Percentiles rank a stretch among this genome's conserved stretches.
Conservation (phyloP, 2,113 vertebrate genomes). For the Phalacrocorax pelagicus region DNA sequence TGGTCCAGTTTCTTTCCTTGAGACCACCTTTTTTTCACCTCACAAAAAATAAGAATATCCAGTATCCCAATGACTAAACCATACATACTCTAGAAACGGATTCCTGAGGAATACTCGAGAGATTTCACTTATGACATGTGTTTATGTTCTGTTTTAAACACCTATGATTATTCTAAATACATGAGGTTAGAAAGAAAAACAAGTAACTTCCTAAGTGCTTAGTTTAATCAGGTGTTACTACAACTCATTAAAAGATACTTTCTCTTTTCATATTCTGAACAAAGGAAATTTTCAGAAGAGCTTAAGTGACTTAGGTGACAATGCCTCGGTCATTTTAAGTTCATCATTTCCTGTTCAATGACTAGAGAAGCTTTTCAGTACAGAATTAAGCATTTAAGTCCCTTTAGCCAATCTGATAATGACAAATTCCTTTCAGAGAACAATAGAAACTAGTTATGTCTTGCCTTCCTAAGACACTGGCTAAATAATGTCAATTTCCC, state of each 20-base stretch:
- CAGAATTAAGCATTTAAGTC: background rate
- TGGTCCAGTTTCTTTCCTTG: background rate
- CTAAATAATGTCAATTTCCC: background rate
- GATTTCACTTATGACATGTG: background rate
- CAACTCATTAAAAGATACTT: background rate
- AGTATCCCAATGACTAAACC: background rate
- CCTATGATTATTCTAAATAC: background rate
- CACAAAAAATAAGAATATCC: background rate
- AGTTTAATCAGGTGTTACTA: background rate
- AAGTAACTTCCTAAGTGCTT: background rate
- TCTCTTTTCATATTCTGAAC: background rate
- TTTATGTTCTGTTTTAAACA: background rate
- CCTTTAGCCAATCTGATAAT: background rate
- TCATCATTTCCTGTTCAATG: background rate
- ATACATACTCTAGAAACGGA: accelerated
- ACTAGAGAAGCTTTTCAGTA: background rate
- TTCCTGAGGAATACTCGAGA: background rate
- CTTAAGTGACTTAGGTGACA: background rate
- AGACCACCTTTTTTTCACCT: background rate
- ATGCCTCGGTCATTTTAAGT: background rate
- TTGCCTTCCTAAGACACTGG: background rate
- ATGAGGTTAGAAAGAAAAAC: background rate
- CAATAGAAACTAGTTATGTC: background rate
- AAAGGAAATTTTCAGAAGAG: background rate
- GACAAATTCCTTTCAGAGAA: background rate